Evolutionary conservation across 2,113 vertebrate species (phyloP).

Genomic region (Gopherus flavomarginatus): DNA sequence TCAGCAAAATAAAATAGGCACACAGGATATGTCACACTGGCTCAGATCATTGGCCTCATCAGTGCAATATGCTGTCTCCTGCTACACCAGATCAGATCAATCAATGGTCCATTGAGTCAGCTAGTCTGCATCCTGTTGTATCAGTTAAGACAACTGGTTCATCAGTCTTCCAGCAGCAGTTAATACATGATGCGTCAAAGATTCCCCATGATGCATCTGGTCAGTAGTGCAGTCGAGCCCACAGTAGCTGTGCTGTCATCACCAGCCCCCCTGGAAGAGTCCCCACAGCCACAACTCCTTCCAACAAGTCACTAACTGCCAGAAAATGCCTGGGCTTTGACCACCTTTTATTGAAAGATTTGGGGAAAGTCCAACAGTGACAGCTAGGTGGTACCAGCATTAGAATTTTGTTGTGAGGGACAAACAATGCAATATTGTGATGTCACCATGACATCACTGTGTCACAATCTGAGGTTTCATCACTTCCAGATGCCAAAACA

Average conservation of each 20-base stretch:
- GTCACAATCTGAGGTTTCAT: neutral
- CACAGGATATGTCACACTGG: accelerated
- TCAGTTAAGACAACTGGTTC: neutral
- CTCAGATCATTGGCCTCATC: neutral
- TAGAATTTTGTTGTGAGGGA: neutral
- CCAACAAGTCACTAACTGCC: neutral
- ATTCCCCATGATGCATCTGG: neutral
- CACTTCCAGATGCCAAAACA: neutral
- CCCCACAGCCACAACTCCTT: neutral
- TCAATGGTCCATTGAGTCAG: neutral
- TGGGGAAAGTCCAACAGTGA: neutral
- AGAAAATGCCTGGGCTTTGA: neutral
- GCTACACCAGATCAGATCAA: neutral
- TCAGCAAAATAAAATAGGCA: neutral
- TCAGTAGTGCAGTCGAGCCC: neutral
- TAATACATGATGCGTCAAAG: neutral
- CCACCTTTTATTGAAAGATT: neutral
- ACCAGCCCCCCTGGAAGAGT: neutral
- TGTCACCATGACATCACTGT: neutral
- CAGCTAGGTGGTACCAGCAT: neutral
- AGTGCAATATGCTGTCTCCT: neutral
- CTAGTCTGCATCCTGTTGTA: neutral
- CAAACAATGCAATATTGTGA: neutral
- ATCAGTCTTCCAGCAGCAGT: neutral
- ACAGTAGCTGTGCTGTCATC: neutral